Evolutionary conservation across 1,140 invertebrate species (phyloP), one percentile per base, ranked within the genome.

Genomic region (Drosophila elegans): DNA sequence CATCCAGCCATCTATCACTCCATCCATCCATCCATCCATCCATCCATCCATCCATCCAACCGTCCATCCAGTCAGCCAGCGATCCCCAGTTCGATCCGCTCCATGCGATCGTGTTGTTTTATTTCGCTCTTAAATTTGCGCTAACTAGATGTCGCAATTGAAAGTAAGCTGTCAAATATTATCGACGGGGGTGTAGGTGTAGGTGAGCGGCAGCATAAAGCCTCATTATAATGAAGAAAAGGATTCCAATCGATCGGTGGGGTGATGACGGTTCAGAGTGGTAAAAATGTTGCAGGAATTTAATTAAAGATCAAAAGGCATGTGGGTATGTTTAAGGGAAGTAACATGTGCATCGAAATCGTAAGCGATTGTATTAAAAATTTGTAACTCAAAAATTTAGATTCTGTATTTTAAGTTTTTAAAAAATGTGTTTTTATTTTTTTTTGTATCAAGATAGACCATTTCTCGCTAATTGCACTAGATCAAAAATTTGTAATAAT

Each of bases 81-180:
- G 29, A 34, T 29, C 56, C 71, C 49, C 66, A 41, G 49, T 46
- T 32, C 71, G 54, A 66, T 54, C 72, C 61, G 29, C 72, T 71
- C 62, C 41, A 34, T 62, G 68, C 79, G 83, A 89, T 88, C 84
- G 83, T 83, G 79, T 89, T 74, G 83, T 83, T 88, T 88, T 88
- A 88, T 88, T 88, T 88, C 62, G 49, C 75, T 89, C 83, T 89
- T 88, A 72, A 88, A 89, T 89, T 79, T 83, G 84, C 83, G 68
- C 83, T 88, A 88, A 88, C 83, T 88, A 88, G 83, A 83, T 89
- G 79, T 89, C 79, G 83, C 83, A 88, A 88, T 83, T 89, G 83
- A 88, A 88, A 88, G 83, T 88, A 73, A 88, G 83, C 83, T 88
- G 83, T 88, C 84, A 88, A 77, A 88, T 83, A 78, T 74, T 62